Percentiles rank a stretch among this genome's conserved stretches.
Evolutionary conservation across 2,797 vertebrate genomes (phyloP).

Genomic region (Pristis pectinata): DNA sequence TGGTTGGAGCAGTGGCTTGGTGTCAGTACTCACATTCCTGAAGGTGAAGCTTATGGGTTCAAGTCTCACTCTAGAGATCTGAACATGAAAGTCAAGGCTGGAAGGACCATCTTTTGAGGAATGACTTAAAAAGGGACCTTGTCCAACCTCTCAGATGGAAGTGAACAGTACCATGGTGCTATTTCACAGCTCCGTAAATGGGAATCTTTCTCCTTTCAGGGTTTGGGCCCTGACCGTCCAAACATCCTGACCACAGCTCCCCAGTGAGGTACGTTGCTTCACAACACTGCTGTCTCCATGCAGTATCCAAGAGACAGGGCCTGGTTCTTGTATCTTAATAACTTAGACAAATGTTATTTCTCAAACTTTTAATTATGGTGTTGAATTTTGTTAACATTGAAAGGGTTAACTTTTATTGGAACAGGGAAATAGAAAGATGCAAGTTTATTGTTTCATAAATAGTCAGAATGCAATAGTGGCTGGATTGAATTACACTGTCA

Average conservation of each 20-base stretch:
- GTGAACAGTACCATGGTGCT: not conserved
- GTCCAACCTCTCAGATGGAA: not conserved
- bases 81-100: not conserved
- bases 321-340: not conserved
- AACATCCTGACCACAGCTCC: too few relatives aligned
- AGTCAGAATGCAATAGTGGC: not conserved
- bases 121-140: not conserved
- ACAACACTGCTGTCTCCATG: not conserved
- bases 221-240: not conserved
- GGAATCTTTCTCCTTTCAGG: not conserved
- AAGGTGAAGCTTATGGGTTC: not conserved
- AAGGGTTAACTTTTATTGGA: not conserved
- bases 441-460: conserved; percentile 7
- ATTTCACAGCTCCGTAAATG: not conserved
- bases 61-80: not conserved
- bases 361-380: not conserved
- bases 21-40: not conserved
- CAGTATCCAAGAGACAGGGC: not conserved
- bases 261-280: not conserved
- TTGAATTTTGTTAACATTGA: not conserved
- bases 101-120: not conserved
- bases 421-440: not conserved
- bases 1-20: not conserved
- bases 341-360: not conserved
- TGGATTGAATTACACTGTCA: conserved; percentile 17